Percentiles rank a stretch among this genome's conserved stretches.
These are phyloP conservation scores for Forpus xanthops DNA, from an alignment of 2,797 vertebrate species.

Conservation along the genomic window DNA sequence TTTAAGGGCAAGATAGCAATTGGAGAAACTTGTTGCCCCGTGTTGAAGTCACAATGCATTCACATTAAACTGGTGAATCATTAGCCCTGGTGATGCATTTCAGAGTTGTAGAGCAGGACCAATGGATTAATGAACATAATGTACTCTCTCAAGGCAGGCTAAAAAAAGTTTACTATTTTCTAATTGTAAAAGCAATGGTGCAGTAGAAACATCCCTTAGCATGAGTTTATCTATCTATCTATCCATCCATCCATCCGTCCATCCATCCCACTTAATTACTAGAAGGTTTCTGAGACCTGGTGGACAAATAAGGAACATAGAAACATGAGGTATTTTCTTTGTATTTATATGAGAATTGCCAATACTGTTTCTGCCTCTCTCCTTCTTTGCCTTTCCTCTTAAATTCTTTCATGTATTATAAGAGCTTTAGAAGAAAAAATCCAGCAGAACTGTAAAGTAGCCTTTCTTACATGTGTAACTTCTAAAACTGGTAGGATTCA, in stretches of 20 bases:
- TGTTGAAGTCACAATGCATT: background rate
- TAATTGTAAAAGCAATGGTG: background rate
- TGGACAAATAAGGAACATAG: background rate
- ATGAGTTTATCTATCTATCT: background rate
- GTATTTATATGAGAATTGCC: background rate
- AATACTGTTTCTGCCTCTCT: background rate
- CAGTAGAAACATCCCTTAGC: background rate
- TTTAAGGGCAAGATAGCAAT: background rate
- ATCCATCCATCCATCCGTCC: background rate
- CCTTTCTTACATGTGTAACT: background rate
- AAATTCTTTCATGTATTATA: background rate
- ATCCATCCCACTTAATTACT: background rate
- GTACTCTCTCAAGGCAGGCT: background rate
- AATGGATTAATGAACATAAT: constrained; percentile 15
- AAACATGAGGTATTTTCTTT: background rate
- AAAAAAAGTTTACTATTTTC: background rate
- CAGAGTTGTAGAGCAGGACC: constrained; percentile 47
- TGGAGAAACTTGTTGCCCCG: constrained; percentile 4
- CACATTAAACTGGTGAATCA: constrained; percentile 72
- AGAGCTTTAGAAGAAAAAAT: background rate
- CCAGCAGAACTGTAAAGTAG: background rate
- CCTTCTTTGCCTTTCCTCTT: background rate
- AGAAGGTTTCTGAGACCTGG: background rate
- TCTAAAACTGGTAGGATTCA: background rate
- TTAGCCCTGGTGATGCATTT: constrained; percentile 56